A percentile compares a stretch with the other conserved stretches of the same genome.
These are phyloP conservation scores for Otolemur garnettii DNA, from an alignment of 2,113 vertebrate genomes.

Conservation along the genomic window DNA sequence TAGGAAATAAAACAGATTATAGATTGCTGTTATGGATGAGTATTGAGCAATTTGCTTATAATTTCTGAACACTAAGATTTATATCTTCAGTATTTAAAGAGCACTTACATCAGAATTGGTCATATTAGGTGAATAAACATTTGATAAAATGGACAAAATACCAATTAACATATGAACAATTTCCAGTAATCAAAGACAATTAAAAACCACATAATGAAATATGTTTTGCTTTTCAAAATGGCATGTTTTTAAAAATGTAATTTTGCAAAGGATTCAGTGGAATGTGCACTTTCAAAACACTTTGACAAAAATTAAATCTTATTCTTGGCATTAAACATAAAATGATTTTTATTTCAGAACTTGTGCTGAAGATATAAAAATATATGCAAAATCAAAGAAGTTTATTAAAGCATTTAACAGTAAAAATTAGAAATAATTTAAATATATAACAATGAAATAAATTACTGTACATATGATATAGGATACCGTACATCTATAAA, in stretches of 20 bases:
- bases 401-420: neutral
- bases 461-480: neutral
- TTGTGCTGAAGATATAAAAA: neutral
- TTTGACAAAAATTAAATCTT: neutral
- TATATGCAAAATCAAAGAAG: neutral
- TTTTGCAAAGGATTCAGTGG: neutral
- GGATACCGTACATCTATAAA: neutral
- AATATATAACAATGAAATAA: neutral
- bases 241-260: neutral
- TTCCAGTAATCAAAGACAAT: neutral
- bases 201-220: neutral
- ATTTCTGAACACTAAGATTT: slow-evolving; percentile 34
- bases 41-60: neutral
- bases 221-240: neutral
- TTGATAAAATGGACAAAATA: neutral
- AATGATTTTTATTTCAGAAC: slow-evolving; percentile 2
- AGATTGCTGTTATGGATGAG: neutral
- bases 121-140: neutral
- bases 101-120: neutral
- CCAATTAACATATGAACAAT: neutral
- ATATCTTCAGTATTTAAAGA: neutral
- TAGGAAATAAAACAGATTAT: neutral
- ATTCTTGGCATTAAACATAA: neutral
- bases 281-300: neutral
- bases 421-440: neutral